Evolutionary conservation across 1,140 invertebrate species (phyloP).

Genomic region (Wiebesia pumilae): DNA sequence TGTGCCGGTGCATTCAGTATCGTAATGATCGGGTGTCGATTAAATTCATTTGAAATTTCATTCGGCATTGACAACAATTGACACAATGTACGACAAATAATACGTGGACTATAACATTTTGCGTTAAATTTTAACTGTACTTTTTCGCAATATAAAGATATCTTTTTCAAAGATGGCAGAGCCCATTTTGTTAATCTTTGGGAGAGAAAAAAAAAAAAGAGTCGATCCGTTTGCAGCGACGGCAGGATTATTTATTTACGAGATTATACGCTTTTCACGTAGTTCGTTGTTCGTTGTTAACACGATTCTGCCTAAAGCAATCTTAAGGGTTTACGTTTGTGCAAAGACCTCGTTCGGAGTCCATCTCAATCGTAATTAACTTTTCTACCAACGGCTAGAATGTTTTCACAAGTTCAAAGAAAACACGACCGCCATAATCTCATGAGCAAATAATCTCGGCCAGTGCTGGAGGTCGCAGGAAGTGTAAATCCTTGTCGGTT

Average conservation of each 20-base stretch:
- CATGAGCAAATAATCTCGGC: neutral
- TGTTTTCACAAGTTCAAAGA: neutral
- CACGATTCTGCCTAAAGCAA: neutral
- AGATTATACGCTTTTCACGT: neutral
- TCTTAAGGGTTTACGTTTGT: neutral
- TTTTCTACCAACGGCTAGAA: neutral
- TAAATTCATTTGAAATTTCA: neutral
- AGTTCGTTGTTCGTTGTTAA: too few relatives aligned
- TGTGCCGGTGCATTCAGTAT: too few relatives aligned
- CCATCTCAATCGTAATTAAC: neutral
- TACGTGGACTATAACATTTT: too few relatives aligned
- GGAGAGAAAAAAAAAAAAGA: too few relatives aligned
- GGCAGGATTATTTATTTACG: neutral
- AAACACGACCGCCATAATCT: neutral
- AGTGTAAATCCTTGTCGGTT: neutral
- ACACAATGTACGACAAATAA: too few relatives aligned
- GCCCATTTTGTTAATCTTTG: neutral
- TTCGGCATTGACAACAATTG: neutral
- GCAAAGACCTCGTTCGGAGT: neutral
- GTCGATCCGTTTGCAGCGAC: neutral
- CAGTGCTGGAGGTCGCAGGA: neutral
- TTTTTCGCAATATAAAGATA: too few relatives aligned
- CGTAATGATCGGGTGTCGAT: neutral
- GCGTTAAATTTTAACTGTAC: too few relatives aligned
- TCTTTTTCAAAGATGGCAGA: neutral